These are phyloP conservation scores for Tachysurus vachellii DNA, from an alignment of 2,113 vertebrate species.

Conservation along the genomic window DNA sequence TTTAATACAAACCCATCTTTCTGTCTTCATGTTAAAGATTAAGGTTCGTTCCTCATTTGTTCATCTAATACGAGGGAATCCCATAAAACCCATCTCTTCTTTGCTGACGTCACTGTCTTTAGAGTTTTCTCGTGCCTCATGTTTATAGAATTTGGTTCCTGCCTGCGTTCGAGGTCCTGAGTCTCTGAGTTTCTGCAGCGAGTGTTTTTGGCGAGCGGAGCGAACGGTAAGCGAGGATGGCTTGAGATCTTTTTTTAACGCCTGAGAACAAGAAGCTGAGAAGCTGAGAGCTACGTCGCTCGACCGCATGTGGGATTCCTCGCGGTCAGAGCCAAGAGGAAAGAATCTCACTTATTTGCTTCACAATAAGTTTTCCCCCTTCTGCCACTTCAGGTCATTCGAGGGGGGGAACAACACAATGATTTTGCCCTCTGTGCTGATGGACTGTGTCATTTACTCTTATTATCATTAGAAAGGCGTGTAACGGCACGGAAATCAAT, in stretches of 20 bases:
- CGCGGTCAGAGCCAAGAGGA: constrained; percentile 24
- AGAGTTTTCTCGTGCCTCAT: not conserved
- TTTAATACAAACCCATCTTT: too few relatives aligned
- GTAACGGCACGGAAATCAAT: constrained; percentile 7
- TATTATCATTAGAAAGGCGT: constrained; percentile 35
- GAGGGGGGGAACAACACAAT: not conserved
- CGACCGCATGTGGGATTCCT: constrained; percentile 39
- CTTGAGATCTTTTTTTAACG: constrained; percentile 3
- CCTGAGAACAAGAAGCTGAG: constrained; percentile 9
- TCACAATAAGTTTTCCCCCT: constrained; percentile 19
- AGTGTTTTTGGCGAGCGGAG: constrained; percentile 26
- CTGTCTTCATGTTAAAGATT: not conserved
- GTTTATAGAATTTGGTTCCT: constrained; percentile 3
- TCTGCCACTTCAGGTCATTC: constrained; percentile 36
- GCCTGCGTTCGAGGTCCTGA: not conserved
- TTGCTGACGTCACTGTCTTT: not conserved
- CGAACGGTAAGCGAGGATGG: constrained; percentile 14
- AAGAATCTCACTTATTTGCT: constrained; percentile 44
- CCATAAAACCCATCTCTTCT: not conserved
- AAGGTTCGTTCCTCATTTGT: not conserved
- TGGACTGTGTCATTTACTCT: constrained; percentile 27
- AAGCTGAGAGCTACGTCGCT: not conserved
- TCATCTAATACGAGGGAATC: constrained; percentile 1
- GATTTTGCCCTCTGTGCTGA: constrained; percentile 24
- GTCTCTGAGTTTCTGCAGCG: not conserved